These are phyloP conservation scores for Dascillus cervinus DNA, from an alignment of 2,888 invertebrate genomes.

Conservation along the genomic window DNA sequence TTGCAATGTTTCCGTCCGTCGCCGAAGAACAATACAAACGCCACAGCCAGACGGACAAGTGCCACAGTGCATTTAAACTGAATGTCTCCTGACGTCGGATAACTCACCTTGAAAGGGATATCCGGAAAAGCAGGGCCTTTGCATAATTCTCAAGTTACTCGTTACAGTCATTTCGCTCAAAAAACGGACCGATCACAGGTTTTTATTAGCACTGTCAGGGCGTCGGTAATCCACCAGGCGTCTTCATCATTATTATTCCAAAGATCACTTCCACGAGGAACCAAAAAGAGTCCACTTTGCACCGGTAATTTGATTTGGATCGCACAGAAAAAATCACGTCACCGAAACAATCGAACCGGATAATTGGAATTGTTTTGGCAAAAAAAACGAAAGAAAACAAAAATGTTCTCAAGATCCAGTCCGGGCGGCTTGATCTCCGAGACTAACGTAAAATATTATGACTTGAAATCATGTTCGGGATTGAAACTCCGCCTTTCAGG, in stretches of 20 bases:
- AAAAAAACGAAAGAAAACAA: slow-evolving; percentile 6
- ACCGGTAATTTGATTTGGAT: not conserved
- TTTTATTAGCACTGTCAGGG: too few relatives aligned
- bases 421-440: slow-evolving; percentile 16
- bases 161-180: slow-evolving; percentile 38
- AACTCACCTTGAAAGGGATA: slow-evolving; percentile 43
- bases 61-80: too few relatives aligned
- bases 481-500: slow-evolving; percentile 20
- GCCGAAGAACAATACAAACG: too few relatives aligned
- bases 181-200: too few relatives aligned
- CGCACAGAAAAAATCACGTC: slow-evolving; percentile 3
- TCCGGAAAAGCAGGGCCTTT: slow-evolving; percentile 42
- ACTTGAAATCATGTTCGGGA: slow-evolving; percentile 23
- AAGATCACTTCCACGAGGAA: not conserved
- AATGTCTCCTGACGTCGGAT: not conserved
- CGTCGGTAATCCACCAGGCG: too few relatives aligned
- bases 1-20: too few relatives aligned
- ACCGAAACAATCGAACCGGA: slow-evolving; percentile 5
- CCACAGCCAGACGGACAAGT: too few relatives aligned
- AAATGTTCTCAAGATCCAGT: slow-evolving; percentile 6
- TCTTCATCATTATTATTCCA: too few relatives aligned
- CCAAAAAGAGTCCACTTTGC: not conserved
- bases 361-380: slow-evolving; percentile 3
- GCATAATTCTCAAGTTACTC: slow-evolving; percentile 43
- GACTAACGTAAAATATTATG: slow-evolving; percentile 28